These are phyloP conservation scores for Sebastes diploproa DNA, from an alignment of 2,797 vertebrate genomes.

Conservation along the genomic window DNA sequence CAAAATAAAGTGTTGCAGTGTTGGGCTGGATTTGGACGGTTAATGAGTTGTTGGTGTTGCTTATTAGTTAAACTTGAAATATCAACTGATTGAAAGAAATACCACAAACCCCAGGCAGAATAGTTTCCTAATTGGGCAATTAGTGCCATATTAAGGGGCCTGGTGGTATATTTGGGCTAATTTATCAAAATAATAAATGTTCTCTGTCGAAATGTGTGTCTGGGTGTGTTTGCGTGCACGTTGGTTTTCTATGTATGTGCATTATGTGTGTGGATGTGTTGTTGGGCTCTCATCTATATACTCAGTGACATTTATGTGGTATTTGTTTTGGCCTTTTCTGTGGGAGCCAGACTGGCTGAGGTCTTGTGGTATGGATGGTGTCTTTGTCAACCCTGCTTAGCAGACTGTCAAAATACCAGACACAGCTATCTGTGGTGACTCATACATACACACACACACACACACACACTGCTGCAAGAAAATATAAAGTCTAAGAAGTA, in stretches of 20 bases:
- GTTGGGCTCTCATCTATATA: neutral
- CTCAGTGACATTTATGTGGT: slow-evolving; percentile 50
- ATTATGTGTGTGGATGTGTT: neutral
- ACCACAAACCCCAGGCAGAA: neutral
- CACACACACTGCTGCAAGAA: neutral
- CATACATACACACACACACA: neutral
- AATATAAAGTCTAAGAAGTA: neutral
- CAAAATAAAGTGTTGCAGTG: neutral
- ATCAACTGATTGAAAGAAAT: neutral
- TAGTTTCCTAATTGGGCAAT: slow-evolving; percentile 36
- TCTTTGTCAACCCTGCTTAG: slow-evolving; percentile 25
- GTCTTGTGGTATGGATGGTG: slow-evolving; percentile 9
- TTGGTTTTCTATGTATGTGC: neutral
- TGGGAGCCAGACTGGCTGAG: slow-evolving; percentile 5
- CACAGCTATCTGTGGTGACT: neutral
- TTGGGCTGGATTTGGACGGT: neutral
- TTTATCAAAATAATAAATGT: slow-evolving; percentile 35
- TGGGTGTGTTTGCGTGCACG: neutral
- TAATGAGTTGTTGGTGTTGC: neutral
- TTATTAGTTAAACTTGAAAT: slow-evolving; percentile 10
- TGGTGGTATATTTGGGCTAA: neutral
- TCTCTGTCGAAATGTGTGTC: neutral
- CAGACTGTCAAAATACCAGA: slow-evolving; percentile 31
- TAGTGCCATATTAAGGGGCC: slow-evolving; percentile 26
- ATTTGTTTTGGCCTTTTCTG: slow-evolving; percentile 52